These are phyloP conservation scores for Phyllotreta cruciferae DNA, from an alignment of 2,888 invertebrate species.

Conservation along the genomic window DNA sequence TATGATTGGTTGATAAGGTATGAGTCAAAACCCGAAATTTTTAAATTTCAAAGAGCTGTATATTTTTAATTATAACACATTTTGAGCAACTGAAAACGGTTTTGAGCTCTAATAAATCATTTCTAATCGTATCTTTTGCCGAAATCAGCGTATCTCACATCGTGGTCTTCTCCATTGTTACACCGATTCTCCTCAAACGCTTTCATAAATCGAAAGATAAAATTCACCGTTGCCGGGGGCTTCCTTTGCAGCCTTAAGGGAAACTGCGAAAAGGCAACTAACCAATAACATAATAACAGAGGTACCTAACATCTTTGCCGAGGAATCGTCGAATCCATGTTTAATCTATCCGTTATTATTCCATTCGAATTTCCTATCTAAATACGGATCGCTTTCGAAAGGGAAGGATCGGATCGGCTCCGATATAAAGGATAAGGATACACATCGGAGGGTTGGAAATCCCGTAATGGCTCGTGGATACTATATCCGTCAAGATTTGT, in stretches of 20 bases:
- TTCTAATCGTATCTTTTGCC: too few species aligned
- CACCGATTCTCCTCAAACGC: too few species aligned
- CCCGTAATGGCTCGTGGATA: constrained; percentile 20
- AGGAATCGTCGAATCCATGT: constrained; percentile 5
- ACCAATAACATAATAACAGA: constrained; percentile 14
- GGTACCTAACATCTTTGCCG: constrained; percentile 15
- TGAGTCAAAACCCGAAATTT: too few species aligned
- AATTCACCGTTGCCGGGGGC: too few species aligned
- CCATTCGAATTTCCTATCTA: constrained; percentile 28
- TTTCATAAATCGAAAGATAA: too few species aligned
- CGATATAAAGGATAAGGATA: constrained; percentile 18
- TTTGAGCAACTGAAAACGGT: too few species aligned
- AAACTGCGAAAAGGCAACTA: constrained; percentile 13
- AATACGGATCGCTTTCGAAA: constrained; percentile 24
- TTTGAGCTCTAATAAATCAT: too few species aligned
- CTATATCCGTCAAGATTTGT: constrained; percentile 19
- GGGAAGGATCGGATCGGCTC: constrained; percentile 16
- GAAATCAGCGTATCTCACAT: too few species aligned
- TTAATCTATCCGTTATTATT: constrained; percentile 25
- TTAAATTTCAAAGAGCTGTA: too few species aligned
- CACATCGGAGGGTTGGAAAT: constrained; percentile 13
- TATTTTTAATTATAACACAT: too few species aligned
- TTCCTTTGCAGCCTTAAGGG: neutral
- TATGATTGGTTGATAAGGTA: too few species aligned
- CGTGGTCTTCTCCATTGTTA: too few species aligned